Conservation (phyloP, 1,140 invertebrate genomes). For the Papilio polyxenes region DNA sequence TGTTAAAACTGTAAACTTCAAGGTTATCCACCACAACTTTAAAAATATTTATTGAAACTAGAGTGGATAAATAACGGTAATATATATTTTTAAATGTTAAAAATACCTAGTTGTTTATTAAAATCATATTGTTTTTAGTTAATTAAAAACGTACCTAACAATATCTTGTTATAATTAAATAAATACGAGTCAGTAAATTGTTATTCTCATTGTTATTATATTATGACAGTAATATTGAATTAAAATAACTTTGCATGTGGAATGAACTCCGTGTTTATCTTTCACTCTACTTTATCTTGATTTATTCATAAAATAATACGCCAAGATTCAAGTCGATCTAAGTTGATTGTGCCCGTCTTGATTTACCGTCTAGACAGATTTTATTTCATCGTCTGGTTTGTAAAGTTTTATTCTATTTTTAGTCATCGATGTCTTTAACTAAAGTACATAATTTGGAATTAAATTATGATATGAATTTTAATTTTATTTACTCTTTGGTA, state of each 20-base stretch:
- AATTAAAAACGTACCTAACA: too few species aligned
- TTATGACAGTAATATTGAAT: neutral
- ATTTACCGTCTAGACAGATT: conserved; percentile 34
- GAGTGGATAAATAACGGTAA: too few species aligned
- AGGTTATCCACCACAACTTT: too few species aligned
- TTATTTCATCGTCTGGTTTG: conserved; percentile 22
- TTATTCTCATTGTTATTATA: neutral
- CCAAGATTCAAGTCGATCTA: neutral
- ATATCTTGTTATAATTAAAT: neutral
- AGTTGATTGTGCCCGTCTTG: conserved; percentile 5
- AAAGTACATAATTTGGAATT: neutral
- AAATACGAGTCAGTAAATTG: neutral
- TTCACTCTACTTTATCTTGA: conserved; percentile 1
- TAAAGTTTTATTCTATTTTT: conserved; percentile 1
- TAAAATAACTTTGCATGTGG: conserved; percentile 1
- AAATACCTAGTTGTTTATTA: too few species aligned
- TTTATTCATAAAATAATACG: conserved; percentile 12
- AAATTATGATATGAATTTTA: neutral
- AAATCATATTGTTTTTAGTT: too few species aligned
- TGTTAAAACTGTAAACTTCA: too few species aligned
- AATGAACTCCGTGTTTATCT: neutral
- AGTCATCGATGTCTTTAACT: neutral
- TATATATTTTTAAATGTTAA: too few species aligned
- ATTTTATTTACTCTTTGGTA: neutral
- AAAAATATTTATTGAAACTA: too few species aligned